Conservation (phyloP, 2,113 vertebrate species). For the Cyprinus carpio region DNA sequence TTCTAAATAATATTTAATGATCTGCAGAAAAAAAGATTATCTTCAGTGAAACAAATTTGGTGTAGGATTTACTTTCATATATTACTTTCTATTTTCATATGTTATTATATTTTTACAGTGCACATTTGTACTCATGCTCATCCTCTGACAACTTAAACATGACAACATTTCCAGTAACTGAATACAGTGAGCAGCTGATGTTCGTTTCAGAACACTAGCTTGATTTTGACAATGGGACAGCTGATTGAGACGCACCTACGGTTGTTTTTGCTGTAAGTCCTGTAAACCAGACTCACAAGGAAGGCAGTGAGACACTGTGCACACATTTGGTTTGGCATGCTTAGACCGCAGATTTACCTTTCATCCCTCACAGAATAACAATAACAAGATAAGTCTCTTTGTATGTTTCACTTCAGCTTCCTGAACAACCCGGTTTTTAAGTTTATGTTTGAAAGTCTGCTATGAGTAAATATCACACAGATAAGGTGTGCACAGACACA, state of each 20-base stretch:
- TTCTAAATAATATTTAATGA: too few species aligned
- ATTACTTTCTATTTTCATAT: too few species aligned
- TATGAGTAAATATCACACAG: constrained; percentile 8
- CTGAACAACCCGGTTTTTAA: background rate
- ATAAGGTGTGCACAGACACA: background rate
- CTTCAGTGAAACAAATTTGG: too few species aligned
- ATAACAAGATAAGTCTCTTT: constrained; percentile 50
- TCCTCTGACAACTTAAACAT: background rate
- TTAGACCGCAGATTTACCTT: constrained; percentile 33
- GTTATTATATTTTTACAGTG: background rate
- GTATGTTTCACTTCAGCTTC: constrained; percentile 6
- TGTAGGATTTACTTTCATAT: too few species aligned
- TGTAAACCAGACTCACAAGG: background rate
- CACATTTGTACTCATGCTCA: background rate
- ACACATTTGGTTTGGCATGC: constrained; percentile 43
- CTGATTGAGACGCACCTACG: background rate
- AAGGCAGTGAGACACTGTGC: constrained; percentile 5
- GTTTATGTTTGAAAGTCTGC: background rate
- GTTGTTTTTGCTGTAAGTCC: constrained; percentile 1
- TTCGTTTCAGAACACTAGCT: background rate
- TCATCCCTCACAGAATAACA: constrained; percentile 47
- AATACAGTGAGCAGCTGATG: background rate
- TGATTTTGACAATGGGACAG: background rate
- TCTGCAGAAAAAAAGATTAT: too few species aligned
- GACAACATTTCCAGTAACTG: background rate